Evolutionary conservation across 1,140 invertebrate species (phyloP).

Genomic region (Lepidurus apus): DNA sequence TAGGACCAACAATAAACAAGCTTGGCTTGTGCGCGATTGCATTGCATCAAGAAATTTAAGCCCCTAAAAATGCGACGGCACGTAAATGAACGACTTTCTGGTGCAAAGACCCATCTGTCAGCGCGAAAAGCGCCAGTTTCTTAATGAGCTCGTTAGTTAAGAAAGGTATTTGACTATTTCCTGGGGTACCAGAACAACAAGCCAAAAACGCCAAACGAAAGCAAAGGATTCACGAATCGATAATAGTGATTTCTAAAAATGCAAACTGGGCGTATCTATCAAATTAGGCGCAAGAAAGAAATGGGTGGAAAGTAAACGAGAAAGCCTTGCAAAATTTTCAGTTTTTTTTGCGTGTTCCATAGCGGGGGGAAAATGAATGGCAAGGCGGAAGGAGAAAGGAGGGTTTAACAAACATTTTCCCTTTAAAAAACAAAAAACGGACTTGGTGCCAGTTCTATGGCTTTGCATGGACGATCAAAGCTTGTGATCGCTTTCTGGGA

Average conservation of each 20-base stretch:
- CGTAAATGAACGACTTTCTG: background rate
- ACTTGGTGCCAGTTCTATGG: background rate
- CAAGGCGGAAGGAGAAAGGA: background rate
- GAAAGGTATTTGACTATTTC: background rate
- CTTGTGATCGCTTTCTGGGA: background rate
- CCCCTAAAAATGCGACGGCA: background rate
- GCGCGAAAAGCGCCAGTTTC: background rate
- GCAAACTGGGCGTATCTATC: background rate
- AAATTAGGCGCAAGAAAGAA: background rate
- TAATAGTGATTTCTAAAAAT: background rate
- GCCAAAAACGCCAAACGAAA: background rate
- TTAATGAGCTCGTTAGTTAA: background rate
- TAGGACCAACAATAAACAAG: too few species aligned
- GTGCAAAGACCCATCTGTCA: constrained; percentile 12
- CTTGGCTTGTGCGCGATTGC: background rate
- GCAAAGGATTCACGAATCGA: background rate
- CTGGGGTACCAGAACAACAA: too few species aligned
- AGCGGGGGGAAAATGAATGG: background rate
- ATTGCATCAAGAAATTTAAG: constrained; percentile 4
- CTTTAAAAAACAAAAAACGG: background rate
- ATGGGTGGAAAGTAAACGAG: background rate
- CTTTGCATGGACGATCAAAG: constrained; percentile 13
- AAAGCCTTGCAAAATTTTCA: too few species aligned
- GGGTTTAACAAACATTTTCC: background rate
- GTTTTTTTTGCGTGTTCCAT: too few species aligned